Evolutionary conservation across 2,797 vertebrate species (phyloP), one percentile per base, ranked within the genome.

Genomic region (Gymnoscopelus braueri): DNA sequence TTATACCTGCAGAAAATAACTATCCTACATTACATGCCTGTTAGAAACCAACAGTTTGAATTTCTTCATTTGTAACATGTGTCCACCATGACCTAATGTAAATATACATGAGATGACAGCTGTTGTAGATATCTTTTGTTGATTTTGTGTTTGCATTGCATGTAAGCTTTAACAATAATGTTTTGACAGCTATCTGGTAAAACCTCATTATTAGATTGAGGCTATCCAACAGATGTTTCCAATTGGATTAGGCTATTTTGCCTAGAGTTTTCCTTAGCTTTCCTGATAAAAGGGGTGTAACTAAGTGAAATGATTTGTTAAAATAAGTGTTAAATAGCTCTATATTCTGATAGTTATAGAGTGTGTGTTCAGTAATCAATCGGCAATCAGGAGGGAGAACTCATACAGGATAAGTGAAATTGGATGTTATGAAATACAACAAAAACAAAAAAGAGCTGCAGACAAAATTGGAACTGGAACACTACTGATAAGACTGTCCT

Each of bases 41-140:
- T 60, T 44, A 19, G 32, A 60, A 19, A 60, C 58, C 58, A 60
- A 39, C 44, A 5, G 15, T 4, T 44, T 44, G 7, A 60, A 39
- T 59, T 5, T 59, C 29, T 15, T 60, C 10, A 14, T 15, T n/a
- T 59, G 57, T 39, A 39, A 23, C 47, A 48, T 48, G 11, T 60
- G 14, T 15, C 57, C 32, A 39, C 14, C 50, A 15, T 15, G 6
- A 51, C 50, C 6, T 44, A 54, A 54, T 23, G 23, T 59, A 26
- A n/a, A 59, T 32, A 72, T 68, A 65, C 61, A 56, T 44, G 13
- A 69, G 64, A 60, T 48, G 15, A 26, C 39, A 44, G 39, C 48
- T 69, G 67, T 63, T 81, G 72, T 82, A 73, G 55, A 79, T 81
- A 62, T 67, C 64, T 50, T 10, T 57, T 11, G 12, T 65, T 66